A percentile compares a stretch with the other conserved stretches of the same genome.
Evolutionary conservation across 2,888 invertebrate genomes (phyloP).

Genomic region (Andrena dorsata): DNA sequence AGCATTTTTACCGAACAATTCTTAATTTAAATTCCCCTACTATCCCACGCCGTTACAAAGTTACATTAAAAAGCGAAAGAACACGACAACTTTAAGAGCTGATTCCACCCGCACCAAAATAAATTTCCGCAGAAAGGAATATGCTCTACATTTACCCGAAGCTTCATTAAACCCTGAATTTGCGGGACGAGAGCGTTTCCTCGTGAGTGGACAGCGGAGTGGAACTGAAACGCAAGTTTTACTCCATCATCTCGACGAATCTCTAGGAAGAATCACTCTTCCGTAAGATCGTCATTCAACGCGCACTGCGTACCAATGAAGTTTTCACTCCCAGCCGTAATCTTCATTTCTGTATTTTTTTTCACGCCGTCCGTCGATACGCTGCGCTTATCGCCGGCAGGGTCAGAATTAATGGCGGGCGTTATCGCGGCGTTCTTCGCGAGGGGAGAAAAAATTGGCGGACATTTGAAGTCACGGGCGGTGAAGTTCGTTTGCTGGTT

Average conservation of each 20-base stretch:
- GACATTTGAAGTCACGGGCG: conserved; percentile 43
- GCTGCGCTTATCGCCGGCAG: conserved; percentile 20
- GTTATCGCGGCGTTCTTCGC: conserved; percentile 26
- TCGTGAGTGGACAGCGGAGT: too few species aligned
- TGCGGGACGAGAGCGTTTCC: too few species aligned
- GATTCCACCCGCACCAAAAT: too few species aligned
- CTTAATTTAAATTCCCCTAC: too few species aligned
- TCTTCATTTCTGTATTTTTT: neutral
- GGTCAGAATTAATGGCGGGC: conserved; percentile 3
- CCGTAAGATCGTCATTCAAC: neutral
- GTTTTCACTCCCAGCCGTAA: neutral
- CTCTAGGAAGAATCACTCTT: neutral
- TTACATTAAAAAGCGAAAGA: too few species aligned
- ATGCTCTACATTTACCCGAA: too few species aligned
- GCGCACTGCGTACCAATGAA: neutral
- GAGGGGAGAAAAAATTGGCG: conserved; percentile 23
- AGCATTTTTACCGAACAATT: too few species aligned
- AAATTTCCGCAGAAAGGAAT: too few species aligned
- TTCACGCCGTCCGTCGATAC: neutral
- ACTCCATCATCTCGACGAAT: neutral
- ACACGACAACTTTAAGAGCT: too few species aligned
- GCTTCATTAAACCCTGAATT: too few species aligned
- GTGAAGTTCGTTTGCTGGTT: conserved; percentile 6
- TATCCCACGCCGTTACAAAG: too few species aligned
- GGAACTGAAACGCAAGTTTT: neutral